These are phyloP conservation scores for Norana najaformis DNA, from an alignment of 2,888 invertebrate species.

Conservation along the genomic window DNA sequence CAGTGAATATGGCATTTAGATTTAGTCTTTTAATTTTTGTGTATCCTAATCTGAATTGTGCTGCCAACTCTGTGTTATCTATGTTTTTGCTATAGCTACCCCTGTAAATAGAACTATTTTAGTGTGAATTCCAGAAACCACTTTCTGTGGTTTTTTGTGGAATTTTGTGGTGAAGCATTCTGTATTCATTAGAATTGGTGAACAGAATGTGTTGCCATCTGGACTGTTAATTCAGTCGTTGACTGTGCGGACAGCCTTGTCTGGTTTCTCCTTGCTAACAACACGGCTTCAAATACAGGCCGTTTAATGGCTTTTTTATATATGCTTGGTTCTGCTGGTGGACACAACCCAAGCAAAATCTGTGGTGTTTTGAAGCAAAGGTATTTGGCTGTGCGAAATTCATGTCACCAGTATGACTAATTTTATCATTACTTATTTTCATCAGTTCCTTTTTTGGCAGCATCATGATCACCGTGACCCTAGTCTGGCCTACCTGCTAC, in stretches of 20 bases:
- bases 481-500: not conserved
- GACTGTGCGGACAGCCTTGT: not conserved
- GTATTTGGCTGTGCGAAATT: not conserved
- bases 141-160: not conserved
- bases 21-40: not conserved
- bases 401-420: not conserved
- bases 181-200: not conserved
- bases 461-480: too few relatives aligned
- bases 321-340: not conserved
- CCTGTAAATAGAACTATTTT: not conserved
- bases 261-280: not conserved
- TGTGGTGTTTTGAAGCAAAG: not conserved
- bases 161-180: not conserved
- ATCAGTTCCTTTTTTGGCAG: too few relatives aligned
- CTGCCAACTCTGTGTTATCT: not conserved
- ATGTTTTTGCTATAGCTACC: not conserved
- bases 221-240: not conserved
- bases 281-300: not conserved
- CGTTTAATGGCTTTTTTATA: not conserved
- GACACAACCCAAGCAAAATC: not conserved
- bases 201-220: not conserved
- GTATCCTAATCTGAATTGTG: not conserved
- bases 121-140: not conserved
- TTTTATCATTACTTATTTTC: too few relatives aligned
- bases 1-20: not conserved